These are phyloP conservation scores for Lithophane ornitopus DNA, from an alignment of 2,888 invertebrate genomes.

Conservation along the genomic window DNA sequence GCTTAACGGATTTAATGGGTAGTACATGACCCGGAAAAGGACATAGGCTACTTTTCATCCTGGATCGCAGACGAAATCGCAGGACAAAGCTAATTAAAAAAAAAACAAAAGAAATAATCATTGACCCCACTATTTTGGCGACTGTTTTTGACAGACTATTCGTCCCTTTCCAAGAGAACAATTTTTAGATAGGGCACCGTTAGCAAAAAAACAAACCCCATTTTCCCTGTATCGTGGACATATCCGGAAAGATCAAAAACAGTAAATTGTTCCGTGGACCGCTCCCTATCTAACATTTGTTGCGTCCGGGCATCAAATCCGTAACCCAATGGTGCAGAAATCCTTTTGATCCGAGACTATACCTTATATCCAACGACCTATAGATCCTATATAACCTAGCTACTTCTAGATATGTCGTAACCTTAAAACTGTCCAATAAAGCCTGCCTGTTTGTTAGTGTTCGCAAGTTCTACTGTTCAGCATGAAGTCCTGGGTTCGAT, in stretches of 20 bases:
- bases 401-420: background rate
- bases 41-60: too few species aligned
- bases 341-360: constrained; percentile 23
- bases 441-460: background rate
- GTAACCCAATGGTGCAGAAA: constrained; percentile 28
- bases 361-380: background rate
- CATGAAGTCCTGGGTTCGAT: background rate
- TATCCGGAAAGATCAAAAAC: constrained; percentile 27
- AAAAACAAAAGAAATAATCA: background rate
- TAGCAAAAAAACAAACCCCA: background rate
- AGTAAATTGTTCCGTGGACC: constrained; percentile 6
- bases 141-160: background rate
- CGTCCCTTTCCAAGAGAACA: background rate
- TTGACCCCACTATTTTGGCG: background rate
- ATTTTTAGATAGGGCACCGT: background rate
- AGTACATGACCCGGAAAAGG: too few species aligned
- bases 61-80: too few species aligned
- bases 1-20: too few species aligned
- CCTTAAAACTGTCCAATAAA: background rate
- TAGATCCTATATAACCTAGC: background rate
- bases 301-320: constrained; percentile 4
- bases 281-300: constrained; percentile 20
- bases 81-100: background rate
- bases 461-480: background rate
- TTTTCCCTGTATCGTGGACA: background rate